Conservation (phyloP, 1,140 invertebrate species). For the Philotrypesis tridentata region DNA sequence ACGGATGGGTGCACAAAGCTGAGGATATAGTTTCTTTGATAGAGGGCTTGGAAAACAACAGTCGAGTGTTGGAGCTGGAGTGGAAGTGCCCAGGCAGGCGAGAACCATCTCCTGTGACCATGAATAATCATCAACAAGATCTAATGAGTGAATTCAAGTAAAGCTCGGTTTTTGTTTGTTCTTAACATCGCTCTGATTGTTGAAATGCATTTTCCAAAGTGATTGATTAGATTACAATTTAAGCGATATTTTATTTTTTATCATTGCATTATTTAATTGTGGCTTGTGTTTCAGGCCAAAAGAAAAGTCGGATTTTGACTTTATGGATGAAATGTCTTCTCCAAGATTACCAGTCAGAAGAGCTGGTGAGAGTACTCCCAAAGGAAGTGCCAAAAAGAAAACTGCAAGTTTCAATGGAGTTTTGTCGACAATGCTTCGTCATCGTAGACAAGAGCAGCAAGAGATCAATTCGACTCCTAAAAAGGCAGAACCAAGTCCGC, state of each 20-base stretch:
- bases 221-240: neutral
- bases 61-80: slow-evolving; percentile 74
- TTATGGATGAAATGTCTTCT: slow-evolving; percentile 83
- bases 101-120: slow-evolving; percentile 74
- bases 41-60: slow-evolving; percentile 75
- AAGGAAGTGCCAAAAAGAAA: slow-evolving; percentile 85
- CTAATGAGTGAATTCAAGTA: slow-evolving; percentile 69
- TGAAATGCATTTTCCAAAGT: neutral
- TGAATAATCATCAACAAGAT: slow-evolving; percentile 66
- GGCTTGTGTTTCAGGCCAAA: slow-evolving; percentile 67
- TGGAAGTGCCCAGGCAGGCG: slow-evolving; percentile 80
- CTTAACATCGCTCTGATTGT: slow-evolving; percentile 4
- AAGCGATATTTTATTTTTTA: neutral
- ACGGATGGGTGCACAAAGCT: slow-evolving; percentile 66
- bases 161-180: slow-evolving; percentile 25
- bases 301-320: slow-evolving; percentile 82
- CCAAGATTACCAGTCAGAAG: slow-evolving; percentile 78
- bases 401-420: slow-evolving; percentile 84
- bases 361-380: slow-evolving; percentile 77
- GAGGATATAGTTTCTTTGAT: slow-evolving; percentile 76
- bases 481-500: slow-evolving; percentile 65
- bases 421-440: slow-evolving; percentile 82
- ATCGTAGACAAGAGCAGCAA: slow-evolving; percentile 78
- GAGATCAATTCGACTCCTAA: slow-evolving; percentile 69
- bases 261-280: neutral